Percentiles rank a stretch among this genome's conserved stretches.
These are phyloP conservation scores for Blera fallax DNA, from an alignment of 2,888 invertebrate genomes.

Conservation along the genomic window DNA sequence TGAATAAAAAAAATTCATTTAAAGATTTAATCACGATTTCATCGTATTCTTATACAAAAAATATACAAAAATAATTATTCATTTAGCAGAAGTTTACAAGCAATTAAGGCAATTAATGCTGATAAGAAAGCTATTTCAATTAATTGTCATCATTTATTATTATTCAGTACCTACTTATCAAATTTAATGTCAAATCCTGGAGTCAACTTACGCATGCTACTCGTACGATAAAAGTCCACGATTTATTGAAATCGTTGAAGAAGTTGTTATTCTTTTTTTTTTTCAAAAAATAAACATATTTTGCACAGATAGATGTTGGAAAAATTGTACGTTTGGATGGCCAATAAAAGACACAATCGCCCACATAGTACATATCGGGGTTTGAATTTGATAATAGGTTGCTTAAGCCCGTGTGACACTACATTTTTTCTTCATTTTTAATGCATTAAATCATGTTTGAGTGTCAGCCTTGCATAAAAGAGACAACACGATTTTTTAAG, in stretches of 20 bases:
- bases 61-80: neutral
- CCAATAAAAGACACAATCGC: too few species aligned
- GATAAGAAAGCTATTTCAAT: constrained; percentile 25
- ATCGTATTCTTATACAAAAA: too few species aligned
- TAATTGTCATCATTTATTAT: constrained; percentile 35
- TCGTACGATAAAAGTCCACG: neutral
- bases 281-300: too few species aligned
- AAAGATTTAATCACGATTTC: neutral
- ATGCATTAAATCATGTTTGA: too few species aligned
- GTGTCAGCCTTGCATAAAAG: too few species aligned
- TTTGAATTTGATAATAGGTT: too few species aligned
- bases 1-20: neutral
- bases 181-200: constrained; percentile 2
- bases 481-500: too few species aligned
- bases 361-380: too few species aligned
- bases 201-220: constrained; percentile 1
- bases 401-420: too few species aligned
- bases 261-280: neutral
- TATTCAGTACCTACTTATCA: constrained; percentile 31
- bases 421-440: too few species aligned
- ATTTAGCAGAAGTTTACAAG: constrained; percentile 27
- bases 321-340: too few species aligned
- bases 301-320: too few species aligned
- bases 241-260: neutral
- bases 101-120: constrained; percentile 22